Base-by-base conservation (phyloP, 2,888 invertebrate genomes). In the Pristionchus fissidentatus region DNA sequence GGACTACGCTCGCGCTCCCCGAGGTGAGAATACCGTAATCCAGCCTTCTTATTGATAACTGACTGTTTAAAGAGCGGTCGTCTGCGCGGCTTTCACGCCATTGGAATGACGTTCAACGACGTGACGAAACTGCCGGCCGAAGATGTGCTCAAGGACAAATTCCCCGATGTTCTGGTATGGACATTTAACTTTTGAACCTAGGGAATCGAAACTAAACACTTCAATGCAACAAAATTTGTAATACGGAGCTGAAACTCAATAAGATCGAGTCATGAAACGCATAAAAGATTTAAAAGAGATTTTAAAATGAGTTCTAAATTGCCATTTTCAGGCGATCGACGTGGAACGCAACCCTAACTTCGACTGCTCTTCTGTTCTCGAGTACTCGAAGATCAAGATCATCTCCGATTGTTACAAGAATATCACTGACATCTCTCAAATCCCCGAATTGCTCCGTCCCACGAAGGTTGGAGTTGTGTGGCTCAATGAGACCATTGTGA, bases 341-440 rank as follows among this genome's bases (percentile, higher is more conserved):
- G 85, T 91, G n/a, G 90, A 91, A 73, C 85, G 89, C 46, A 91
- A 91, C 77, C 86, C 87, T 3, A 84, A 90, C 38, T 90, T 91
- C 79, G 90, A 90, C 80, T 91, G 90, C 84, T 55, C 83, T 10
- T 87, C 88, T 3, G 66, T 89, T 22, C 83, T 84, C 35, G 84
- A 89, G 15, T 91, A 88, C 83, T 80, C 49, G 13, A 81, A 86
- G 26, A 83, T 89, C 62, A 88, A 89, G 83, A 86, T 89, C 80
- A 87, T 89, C 32, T 87, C 88, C 3, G 89, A 89, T 55, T 89
- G 89, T 82, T 84, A 84, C 79, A 89, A 89, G 81, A 88, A 89
- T 84, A 62, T 87, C 35, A 83, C 89, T 8, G 88, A 88, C 38
- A 86, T 89, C 83, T 66, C 81, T 52, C 84, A 84, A 49, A 87